Percentiles rank a stretch among this genome's conserved stretches.
phyloP scores from a whole-genome alignment of 1,140 invertebrate genomes.

The Euglossa dilemma region DNA sequence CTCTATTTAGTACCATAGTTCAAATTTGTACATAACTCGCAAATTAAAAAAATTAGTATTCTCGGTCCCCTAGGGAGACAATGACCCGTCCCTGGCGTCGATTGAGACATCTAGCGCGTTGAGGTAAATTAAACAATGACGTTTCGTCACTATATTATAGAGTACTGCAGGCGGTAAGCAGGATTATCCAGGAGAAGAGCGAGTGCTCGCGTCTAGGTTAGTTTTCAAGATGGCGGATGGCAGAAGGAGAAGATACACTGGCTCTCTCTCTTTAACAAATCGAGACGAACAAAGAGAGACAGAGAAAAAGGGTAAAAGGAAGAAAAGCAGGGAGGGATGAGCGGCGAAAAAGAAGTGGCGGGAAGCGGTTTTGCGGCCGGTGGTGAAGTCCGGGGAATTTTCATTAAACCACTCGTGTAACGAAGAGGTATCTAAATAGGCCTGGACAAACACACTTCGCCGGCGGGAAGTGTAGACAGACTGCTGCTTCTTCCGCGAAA shows the following conservation, averaged over 20 bases:
- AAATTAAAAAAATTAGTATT: too few species aligned
- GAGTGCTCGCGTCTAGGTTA: slow-evolving; percentile 14
- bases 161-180: slow-evolving; percentile 58
- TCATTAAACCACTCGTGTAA: slow-evolving; percentile 53
- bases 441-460: slow-evolving; percentile 45
- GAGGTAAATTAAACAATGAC: too few species aligned
- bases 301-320: neutral
- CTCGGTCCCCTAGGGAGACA: too few species aligned
- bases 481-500: slow-evolving; percentile 9
- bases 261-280: too few species aligned
- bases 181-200: slow-evolving; percentile 31
- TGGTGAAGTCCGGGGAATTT: slow-evolving; percentile 31
- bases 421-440: slow-evolving; percentile 40
- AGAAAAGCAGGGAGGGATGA: neutral
- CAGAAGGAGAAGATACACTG: neutral
- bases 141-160: neutral
- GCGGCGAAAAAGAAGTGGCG: neutral
- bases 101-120: too few species aligned
- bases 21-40: too few species aligned
- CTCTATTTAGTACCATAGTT: too few species aligned
- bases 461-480: slow-evolving; percentile 15
- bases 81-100: too few species aligned
- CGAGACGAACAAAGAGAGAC: neutral
- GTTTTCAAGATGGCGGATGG: neutral
- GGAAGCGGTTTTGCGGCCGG: neutral